phyloP scores from a whole-genome alignment of 37 sponge, comb jelly and placozoan genomes.

The Tethya wilhelma region DNA sequence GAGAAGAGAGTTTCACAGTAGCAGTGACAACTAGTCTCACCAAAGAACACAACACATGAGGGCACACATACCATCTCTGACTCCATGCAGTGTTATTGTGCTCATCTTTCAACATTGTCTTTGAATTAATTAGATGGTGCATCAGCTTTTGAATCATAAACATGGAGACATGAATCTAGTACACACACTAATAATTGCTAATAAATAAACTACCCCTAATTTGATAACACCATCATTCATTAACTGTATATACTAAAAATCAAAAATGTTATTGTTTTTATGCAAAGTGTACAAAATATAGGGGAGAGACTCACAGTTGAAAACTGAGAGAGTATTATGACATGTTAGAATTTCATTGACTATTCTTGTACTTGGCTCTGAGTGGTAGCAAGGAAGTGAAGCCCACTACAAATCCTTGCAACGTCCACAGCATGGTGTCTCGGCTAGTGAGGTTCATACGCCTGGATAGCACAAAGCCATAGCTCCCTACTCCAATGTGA shows the following conservation, averaged over 20 bases:
- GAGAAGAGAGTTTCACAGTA: background rate
- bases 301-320: background rate
- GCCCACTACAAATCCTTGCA: slow-evolving; percentile 54
- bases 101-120: too few relatives aligned
- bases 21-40: background rate
- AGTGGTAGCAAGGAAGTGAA: slow-evolving; percentile 37
- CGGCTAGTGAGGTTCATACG: slow-evolving; percentile 10
- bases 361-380: slow-evolving; percentile 13
- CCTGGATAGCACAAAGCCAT: slow-evolving; percentile 11
- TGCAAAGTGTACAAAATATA: background rate
- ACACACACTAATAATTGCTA: too few relatives aligned
- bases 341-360: background rate
- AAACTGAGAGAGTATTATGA: background rate
- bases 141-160: too few relatives aligned
- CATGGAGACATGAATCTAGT: too few relatives aligned
- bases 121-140: too few relatives aligned
- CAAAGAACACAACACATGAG: too few relatives aligned
- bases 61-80: background rate
- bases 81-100: background rate
- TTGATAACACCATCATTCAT: too few relatives aligned
- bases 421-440: slow-evolving; percentile 49
- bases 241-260: too few relatives aligned
- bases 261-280: too few relatives aligned
- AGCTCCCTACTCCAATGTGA: slow-evolving; percentile 27
- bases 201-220: too few relatives aligned